phyloP scores from a whole-genome alignment of 2,888 invertebrate genomes.

The Protophormia terraenovae region DNA sequence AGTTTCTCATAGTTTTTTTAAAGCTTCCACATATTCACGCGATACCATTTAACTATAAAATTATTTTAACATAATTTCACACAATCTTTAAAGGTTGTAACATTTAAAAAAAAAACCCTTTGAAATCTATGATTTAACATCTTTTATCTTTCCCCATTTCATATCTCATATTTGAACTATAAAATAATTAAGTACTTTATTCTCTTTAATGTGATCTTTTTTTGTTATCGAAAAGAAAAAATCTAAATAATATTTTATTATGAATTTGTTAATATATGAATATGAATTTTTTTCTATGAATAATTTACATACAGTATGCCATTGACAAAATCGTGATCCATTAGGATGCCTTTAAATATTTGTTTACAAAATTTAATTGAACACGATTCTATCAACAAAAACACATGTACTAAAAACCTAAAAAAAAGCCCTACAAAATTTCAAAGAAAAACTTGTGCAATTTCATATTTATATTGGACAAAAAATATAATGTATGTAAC shows the following conservation, averaged over 20 bases:
- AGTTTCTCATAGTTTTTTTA: too few species aligned
- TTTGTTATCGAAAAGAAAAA: neutral
- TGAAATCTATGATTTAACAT: slow-evolving; percentile 15
- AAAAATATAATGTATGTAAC: neutral
- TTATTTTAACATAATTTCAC: slow-evolving; percentile 2
- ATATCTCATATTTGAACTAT: slow-evolving; percentile 56
- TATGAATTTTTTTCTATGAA: slow-evolving; percentile 34
- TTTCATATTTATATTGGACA: slow-evolving; percentile 48
- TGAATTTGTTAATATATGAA: slow-evolving; percentile 50
- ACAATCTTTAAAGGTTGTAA: slow-evolving; percentile 35
- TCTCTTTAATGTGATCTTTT: neutral
- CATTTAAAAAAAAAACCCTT: slow-evolving; percentile 36
- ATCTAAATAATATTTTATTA: slow-evolving; percentile 38
- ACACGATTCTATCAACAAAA: slow-evolving; percentile 60
- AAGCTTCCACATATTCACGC: too few species aligned
- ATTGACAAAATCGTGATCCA: slow-evolving; percentile 63
- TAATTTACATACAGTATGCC: slow-evolving; percentile 53
- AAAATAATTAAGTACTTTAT: slow-evolving; percentile 57
- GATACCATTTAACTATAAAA: neutral
- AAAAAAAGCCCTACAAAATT: slow-evolving; percentile 52
- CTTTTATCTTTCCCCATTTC: neutral
- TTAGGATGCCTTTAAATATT: slow-evolving; percentile 63
- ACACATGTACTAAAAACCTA: neutral
- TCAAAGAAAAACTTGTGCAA: slow-evolving; percentile 57
- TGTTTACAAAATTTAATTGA: slow-evolving; percentile 66